Evolutionary conservation across 2,888 invertebrate species (phyloP), one percentile per base, ranked within the genome.

Genomic region (Agrotis segetum): DNA sequence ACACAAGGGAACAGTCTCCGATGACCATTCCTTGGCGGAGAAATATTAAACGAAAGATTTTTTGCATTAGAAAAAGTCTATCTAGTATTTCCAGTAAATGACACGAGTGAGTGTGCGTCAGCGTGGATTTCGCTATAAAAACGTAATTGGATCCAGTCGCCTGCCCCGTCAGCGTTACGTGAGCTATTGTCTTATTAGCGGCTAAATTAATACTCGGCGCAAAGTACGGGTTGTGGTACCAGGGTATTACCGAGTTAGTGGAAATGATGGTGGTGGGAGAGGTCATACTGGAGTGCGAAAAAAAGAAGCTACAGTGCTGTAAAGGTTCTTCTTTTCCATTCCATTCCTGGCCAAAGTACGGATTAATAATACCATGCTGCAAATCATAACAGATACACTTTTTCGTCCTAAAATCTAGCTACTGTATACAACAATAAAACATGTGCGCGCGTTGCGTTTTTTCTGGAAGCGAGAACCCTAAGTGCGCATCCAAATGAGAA

Each of bases 91-190:
- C 53, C 34, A 61, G 58, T 46, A 47, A 46, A 53, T 69, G 71
- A 79, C 70, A 75, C 70, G 64, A 76, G 29, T 62, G 62, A 74
- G 46, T 67, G 63, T 81, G 67, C 81, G 76, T 72, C 76, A 69
- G 55, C 59, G 24, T 47, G 44, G 63, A 66, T 76, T 75, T 72
- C 49, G 76, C 68, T 82, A 71, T 82, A 72, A 76, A 81, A 76
- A 71, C 63, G 72, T 82, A 82, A 82, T 81, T 82, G 59, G 82
- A 81, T 79, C 62, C 82, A 81, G 65, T 79, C 67, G 69, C 59
- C 58, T 64, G 72, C 67, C 60, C 50, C 29, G 68, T 52, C 59
- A 74, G 64, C 70, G 50, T 58, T 65, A 55, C 58, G 50, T 49
- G 47, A 62, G 58, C 65, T 67, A 65, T 77, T 81, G 74, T 81